Percentiles rank a stretch among this genome's conserved stretches.
Evolutionary conservation across 2,888 invertebrate genomes (phyloP).

Genomic region (Anthoptus insignis): DNA sequence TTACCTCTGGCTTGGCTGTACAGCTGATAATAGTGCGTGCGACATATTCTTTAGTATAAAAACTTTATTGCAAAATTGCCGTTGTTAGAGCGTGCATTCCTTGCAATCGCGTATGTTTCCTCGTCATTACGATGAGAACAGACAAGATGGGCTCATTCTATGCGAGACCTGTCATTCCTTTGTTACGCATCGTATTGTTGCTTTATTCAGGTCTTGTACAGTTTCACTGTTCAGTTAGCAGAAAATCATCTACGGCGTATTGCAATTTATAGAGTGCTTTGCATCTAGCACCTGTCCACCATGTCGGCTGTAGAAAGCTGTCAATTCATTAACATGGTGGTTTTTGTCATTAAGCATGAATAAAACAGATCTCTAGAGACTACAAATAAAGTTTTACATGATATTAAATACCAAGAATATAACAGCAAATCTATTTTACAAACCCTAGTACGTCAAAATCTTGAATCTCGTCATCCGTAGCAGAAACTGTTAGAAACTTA

Average conservation of each 20-base stretch:
- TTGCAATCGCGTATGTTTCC: slow-evolving; percentile 62
- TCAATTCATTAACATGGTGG: slow-evolving; percentile 13
- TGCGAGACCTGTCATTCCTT: slow-evolving; percentile 72
- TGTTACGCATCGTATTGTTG: slow-evolving; percentile 69
- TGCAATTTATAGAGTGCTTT: slow-evolving; percentile 22
- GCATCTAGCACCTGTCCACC: slow-evolving; percentile 7
- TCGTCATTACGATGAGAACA: slow-evolving; percentile 60
- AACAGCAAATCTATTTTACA: no score
- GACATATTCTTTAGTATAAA: slow-evolving; percentile 47
- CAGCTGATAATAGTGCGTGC: slow-evolving; percentile 31
- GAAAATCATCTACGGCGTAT: slow-evolving; percentile 49
- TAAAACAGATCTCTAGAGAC: not conserved
- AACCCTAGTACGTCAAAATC: no score
- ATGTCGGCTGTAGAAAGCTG: slow-evolving; percentile 24
- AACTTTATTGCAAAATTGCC: slow-evolving; percentile 56
- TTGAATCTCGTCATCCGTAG: no score
- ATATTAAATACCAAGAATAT: no score
- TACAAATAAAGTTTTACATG: not conserved
- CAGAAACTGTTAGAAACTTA: no score
- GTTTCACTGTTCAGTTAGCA: slow-evolving; percentile 56
- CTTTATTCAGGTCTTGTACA: slow-evolving; percentile 63
- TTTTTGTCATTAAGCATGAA: slow-evolving; percentile 2
- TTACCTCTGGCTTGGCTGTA: slow-evolving; percentile 11
- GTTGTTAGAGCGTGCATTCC: slow-evolving; percentile 54
- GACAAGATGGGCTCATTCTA: slow-evolving; percentile 55